phyloP scores from a whole-genome alignment of 2,113 vertebrate species.

The Oryzias javanicus region DNA sequence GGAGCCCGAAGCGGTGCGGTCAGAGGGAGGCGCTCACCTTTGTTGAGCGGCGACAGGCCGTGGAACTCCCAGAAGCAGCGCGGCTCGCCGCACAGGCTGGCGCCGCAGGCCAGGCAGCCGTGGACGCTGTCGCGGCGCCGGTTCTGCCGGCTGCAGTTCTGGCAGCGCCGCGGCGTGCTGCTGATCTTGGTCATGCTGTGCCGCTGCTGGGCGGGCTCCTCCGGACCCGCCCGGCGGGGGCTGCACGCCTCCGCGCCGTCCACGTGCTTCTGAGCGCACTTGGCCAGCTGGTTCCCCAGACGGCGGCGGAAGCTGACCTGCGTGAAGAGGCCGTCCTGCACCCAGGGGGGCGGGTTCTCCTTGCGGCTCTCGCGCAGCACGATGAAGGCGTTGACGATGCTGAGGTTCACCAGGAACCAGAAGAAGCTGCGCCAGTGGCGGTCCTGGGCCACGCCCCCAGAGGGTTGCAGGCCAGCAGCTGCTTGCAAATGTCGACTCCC shows the following conservation, averaged over 20 bases:
- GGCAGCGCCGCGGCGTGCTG: constrained; percentile 61
- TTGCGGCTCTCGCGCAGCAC: constrained; percentile 75
- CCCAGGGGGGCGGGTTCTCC: constrained; percentile 72
- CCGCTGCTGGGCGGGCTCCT: constrained; percentile 10
- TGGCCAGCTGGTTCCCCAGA: constrained; percentile 73
- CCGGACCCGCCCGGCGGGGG: not conserved
- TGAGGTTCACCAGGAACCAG: constrained; percentile 79
- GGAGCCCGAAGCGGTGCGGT: too few relatives aligned
- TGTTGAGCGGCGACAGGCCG: constrained; percentile 37
- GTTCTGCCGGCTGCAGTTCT: constrained; percentile 66
- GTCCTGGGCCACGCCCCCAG: constrained; percentile 70
- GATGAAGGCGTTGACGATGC: constrained; percentile 80
- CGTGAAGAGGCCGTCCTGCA: constrained; percentile 72
- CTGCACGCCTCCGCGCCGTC: constrained; percentile 25
- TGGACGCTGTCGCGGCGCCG: constrained; percentile 64
- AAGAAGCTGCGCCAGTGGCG: constrained; percentile 75
- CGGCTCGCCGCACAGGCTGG: constrained; percentile 67
- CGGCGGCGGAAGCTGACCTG: constrained; percentile 74
- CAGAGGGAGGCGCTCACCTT: constrained; percentile 42
- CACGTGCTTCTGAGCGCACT: constrained; percentile 53
- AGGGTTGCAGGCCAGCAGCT: constrained; percentile 77
- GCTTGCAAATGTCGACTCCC: constrained; percentile 80
- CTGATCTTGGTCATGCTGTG: constrained; percentile 68
- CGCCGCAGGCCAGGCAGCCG: constrained; percentile 65
- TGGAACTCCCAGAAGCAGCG: constrained; percentile 77